Evolutionary conservation across 2,888 invertebrate genomes (phyloP).

Genomic region (Diabrotica balteata): DNA sequence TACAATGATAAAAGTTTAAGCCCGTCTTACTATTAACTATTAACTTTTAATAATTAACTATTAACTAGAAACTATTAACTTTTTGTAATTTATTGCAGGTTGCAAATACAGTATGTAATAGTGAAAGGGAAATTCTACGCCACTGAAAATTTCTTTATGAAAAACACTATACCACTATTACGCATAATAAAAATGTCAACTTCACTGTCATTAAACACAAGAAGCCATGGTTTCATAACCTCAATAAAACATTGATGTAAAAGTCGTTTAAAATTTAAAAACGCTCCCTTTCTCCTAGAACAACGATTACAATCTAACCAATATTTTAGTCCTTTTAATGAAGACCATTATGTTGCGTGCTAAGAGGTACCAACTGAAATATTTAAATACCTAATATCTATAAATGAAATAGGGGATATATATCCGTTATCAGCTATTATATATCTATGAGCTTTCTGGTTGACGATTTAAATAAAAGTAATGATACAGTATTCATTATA

Average conservation of each 20-base stretch:
- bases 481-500: constrained; percentile 46
- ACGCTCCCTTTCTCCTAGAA: constrained; percentile 21
- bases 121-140: background rate
- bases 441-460: constrained; percentile 41
- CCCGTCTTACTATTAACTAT: no score
- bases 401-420: constrained; percentile 45
- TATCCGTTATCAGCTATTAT: constrained; percentile 43
- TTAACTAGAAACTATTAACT: no score
- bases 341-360: constrained; percentile 45
- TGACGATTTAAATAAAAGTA: constrained; percentile 45
- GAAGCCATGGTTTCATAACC: constrained; percentile 26
- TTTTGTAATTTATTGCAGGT: no score
- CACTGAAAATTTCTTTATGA: constrained; percentile 6
- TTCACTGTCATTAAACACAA: constrained; percentile 25
- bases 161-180: constrained; percentile 7
- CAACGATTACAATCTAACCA: constrained; percentile 27
- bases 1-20: no score
- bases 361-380: constrained; percentile 49
- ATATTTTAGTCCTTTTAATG: constrained; percentile 37
- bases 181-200: constrained; percentile 14
- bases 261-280: constrained; percentile 31
- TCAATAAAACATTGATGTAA: constrained; percentile 30
- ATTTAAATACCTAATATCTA: constrained; percentile 49
- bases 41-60: no score
- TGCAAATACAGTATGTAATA: no score